Conservation (phyloP, 2,113 vertebrate species). For the Aythya baeri region DNA sequence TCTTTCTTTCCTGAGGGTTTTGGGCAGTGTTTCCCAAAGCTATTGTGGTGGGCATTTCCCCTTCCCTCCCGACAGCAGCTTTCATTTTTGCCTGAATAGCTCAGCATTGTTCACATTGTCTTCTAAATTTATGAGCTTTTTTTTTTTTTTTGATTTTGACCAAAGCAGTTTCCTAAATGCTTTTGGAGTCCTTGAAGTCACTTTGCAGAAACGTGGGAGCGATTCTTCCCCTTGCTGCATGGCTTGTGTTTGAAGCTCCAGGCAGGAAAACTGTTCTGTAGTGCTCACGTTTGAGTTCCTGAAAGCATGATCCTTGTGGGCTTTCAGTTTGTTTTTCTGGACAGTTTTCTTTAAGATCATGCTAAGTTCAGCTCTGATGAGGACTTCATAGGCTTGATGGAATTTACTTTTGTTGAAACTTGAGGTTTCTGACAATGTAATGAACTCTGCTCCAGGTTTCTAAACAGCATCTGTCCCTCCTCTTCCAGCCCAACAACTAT, state of each 20-base stretch:
- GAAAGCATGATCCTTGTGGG: rapidly evolving
- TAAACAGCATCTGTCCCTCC: background rate
- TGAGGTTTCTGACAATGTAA: background rate
- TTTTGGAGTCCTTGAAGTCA: background rate
- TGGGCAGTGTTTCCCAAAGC: background rate
- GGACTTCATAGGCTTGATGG: background rate
- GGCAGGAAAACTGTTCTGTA: background rate
- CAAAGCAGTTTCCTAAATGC: background rate
- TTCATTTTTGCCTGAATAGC: slow-evolving; percentile 46
- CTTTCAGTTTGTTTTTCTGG: background rate
- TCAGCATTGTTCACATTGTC: slow-evolving; percentile 35
- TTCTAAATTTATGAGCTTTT: background rate
- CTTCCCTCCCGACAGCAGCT: background rate
- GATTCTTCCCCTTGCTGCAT: background rate
- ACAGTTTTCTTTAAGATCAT: background rate
- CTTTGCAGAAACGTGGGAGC: background rate
- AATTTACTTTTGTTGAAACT: background rate
- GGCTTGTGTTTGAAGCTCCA: background rate
- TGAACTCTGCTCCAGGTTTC: background rate
- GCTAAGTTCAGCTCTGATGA: background rate
- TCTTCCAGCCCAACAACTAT: background rate
- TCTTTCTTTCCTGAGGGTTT: background rate
- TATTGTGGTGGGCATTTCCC: slow-evolving; percentile 29
- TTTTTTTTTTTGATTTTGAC: background rate
- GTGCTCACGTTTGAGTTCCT: background rate